phyloP scores from a whole-genome alignment of 1,140 invertebrate species.

The Camponotus floridanus region DNA sequence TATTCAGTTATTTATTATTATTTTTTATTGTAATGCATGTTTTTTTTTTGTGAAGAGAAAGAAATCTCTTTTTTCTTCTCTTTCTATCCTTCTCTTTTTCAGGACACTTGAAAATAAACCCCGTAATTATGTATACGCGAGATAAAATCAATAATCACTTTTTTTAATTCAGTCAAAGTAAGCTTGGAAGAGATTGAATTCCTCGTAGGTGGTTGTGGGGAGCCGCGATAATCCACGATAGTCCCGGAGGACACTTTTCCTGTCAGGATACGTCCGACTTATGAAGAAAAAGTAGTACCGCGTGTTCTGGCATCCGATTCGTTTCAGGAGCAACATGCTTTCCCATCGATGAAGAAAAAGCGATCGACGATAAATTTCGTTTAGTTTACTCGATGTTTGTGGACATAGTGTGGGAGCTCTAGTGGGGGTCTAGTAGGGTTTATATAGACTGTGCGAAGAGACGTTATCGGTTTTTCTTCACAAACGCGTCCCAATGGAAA shows the following conservation, averaged over 20 bases:
- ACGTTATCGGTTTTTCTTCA: slow-evolving; percentile 27
- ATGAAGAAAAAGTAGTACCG: slow-evolving; percentile 69
- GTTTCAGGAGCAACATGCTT: slow-evolving; percentile 6
- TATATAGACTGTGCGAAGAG: slow-evolving; percentile 62
- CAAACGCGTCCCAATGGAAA: slow-evolving; percentile 14
- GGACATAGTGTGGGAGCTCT: slow-evolving; percentile 20
- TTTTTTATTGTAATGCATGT: too few relatives aligned
- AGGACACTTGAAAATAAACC: not conserved
- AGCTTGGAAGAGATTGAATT: slow-evolving; percentile 30
- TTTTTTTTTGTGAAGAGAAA: too few relatives aligned
- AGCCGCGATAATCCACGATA: slow-evolving; percentile 20
- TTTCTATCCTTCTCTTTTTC: not conserved
- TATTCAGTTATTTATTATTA: too few relatives aligned
- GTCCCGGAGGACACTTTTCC: slow-evolving; percentile 25
- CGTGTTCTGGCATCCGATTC: slow-evolving; percentile 10
- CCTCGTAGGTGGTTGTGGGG: slow-evolving; percentile 5
- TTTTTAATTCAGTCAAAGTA: not conserved
- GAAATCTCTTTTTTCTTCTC: too few relatives aligned
- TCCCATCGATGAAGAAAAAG: slow-evolving; percentile 18
- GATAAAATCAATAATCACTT: slow-evolving; percentile 32
- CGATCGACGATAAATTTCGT: slow-evolving; percentile 43
- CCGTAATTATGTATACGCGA: not conserved
- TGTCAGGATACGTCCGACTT: slow-evolving; percentile 47
- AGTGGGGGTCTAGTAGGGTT: not conserved
- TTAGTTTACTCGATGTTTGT: not conserved